Percentiles rank a stretch among this genome's conserved stretches.
Evolutionary conservation across 2,797 vertebrate species (phyloP).

Genomic region (Brotula barbata): DNA sequence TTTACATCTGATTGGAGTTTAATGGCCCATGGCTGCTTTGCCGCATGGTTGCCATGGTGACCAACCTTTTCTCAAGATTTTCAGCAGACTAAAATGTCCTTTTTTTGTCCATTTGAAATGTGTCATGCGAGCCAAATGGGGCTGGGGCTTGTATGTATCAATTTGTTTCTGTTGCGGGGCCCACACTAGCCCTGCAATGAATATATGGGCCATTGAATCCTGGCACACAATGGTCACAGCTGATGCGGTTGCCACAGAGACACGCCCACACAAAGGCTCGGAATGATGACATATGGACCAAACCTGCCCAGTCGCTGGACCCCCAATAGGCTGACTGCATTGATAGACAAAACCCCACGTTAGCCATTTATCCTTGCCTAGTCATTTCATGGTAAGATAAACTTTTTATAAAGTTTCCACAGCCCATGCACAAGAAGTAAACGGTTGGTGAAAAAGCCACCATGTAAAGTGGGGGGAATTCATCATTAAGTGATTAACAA

Average conservation of each 20-base stretch:
- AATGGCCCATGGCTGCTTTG: constrained; percentile 84
- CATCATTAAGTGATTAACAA: constrained; percentile 87
- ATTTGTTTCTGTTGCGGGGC: constrained; percentile 92
- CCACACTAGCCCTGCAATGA: constrained; percentile 84
- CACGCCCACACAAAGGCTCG: constrained; percentile 79
- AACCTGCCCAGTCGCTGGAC: constrained; percentile 83
- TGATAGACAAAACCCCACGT: constrained; percentile 80
- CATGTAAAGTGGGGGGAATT: constrained; percentile 82
- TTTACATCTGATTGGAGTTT: constrained; percentile 96
- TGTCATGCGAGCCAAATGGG: constrained; percentile 85
- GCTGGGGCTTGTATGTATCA: constrained; percentile 89
- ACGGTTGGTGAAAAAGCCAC: constrained; percentile 77
- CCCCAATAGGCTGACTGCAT: constrained; percentile 81
- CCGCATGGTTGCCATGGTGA: constrained; percentile 83
- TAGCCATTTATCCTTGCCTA: constrained; percentile 80
- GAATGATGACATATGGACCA: constrained; percentile 95
- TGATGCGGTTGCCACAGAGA: constrained; percentile 91
- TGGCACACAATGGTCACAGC: constrained; percentile 84
- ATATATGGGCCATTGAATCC: constrained; percentile 89
- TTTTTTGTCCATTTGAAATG: constrained; percentile 87
- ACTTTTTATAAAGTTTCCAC: constrained; percentile 82
- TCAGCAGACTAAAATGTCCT: constrained; percentile 87
- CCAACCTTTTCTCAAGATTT: constrained; percentile 92
- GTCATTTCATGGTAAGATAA: constrained; percentile 87
- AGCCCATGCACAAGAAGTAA: constrained; percentile 74